Evolutionary conservation across 2,113 vertebrate species (phyloP), one percentile per base, ranked within the genome.

Genomic region (Apistogramma diplotaenia): DNA sequence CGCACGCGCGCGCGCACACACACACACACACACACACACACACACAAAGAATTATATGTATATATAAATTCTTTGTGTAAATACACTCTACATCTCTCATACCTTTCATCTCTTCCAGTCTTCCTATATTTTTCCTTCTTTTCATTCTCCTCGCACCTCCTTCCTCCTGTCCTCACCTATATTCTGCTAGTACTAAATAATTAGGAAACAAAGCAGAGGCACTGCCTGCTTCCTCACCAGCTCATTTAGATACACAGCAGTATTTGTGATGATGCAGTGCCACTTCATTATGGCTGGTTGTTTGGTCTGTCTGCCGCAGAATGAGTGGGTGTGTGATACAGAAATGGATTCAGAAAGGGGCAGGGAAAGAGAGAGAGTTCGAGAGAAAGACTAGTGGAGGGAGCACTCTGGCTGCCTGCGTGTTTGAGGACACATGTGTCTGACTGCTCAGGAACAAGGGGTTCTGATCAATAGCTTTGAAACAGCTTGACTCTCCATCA

Each of bases 211-310:
- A 79, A 89, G 84, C 79, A 75, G 79, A 85, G 83, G 79, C 43
- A 12, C 77, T 53, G 82, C 53, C 40, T 62, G 67, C 81, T 89
- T 88, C 84, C 84, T 91, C 81, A 83, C 82, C 73, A 75, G 81
- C 87, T 91, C 82, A 90, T 91, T 91, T 90, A 86, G 86, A 87
- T 82, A 83, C 87, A 85, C 85, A 84, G 85, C 80, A 81, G 82
- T 89, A 84, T 91, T 86, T 91, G 87, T 82, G 82, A 92, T 92
- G 86, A 91, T 88, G 90, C 90, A 85, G 85, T 83, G 85, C 82
- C 85, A 90, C 90, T 94, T 91, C 85, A 91, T 92, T 89, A 91
- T 70, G 82, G 86, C 51, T 82, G 76, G 76, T 85, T 91, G 88
- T 92, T 70, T 88, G 88, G 88, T 89, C 84, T 90, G 91, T 88